These are phyloP conservation scores for Alectura lathami DNA, from an alignment of 2,113 vertebrate species.

Conservation along the genomic window DNA sequence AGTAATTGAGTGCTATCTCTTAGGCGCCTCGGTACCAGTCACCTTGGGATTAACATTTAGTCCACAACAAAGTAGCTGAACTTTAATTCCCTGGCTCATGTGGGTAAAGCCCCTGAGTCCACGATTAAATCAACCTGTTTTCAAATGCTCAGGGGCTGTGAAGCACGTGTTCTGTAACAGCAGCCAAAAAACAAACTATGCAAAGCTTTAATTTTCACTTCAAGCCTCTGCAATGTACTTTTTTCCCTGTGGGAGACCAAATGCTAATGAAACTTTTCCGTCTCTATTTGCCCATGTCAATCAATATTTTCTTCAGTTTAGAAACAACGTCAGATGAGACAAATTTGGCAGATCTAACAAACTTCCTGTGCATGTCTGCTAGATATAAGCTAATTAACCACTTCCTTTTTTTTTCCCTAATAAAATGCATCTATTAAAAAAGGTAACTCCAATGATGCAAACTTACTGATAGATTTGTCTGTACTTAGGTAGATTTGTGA, in stretches of 20 bases:
- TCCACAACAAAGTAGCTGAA: conserved; percentile 28
- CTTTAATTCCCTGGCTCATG: conserved; percentile 36
- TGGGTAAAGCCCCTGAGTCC: conserved; percentile 34
- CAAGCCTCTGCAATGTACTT: background rate
- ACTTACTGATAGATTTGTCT: background rate
- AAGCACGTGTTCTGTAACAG: background rate
- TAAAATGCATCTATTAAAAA: background rate
- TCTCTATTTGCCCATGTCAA: background rate
- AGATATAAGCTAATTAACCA: background rate
- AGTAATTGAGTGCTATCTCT: conserved; percentile 4
- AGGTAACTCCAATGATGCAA: background rate
- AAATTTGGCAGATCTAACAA: background rate
- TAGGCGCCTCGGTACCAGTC: background rate
- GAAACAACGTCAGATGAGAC: background rate
- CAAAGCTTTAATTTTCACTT: background rate
- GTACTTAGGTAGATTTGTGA: background rate
- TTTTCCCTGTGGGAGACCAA: background rate
- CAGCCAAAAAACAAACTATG: background rate
- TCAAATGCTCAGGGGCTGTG: background rate
- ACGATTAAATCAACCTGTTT: conserved; percentile 23
- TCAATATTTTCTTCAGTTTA: background rate
- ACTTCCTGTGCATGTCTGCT: background rate
- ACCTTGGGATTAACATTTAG: conserved; percentile 45
- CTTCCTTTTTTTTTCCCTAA: background rate
- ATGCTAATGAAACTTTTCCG: background rate